Conservation (phyloP, 2,888 invertebrate species). For the Rhamnusium bicolor region DNA sequence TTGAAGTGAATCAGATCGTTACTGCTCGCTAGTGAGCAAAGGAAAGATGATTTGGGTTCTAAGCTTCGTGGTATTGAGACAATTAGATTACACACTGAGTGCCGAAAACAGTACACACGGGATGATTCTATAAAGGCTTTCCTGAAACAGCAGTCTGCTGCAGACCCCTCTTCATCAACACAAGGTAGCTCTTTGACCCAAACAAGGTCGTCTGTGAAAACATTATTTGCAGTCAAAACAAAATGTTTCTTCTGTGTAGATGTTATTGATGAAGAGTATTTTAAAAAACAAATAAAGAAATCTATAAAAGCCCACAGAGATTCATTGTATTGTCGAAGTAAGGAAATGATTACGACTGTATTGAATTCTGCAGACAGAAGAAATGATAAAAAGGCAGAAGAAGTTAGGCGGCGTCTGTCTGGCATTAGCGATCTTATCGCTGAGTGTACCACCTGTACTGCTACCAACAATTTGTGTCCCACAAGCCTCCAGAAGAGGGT, state of each 20-base stretch:
- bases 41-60: slow-evolving; percentile 1
- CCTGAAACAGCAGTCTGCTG: neutral
- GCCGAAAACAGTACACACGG: neutral
- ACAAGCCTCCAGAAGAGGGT: slow-evolving; percentile 5
- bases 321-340: slow-evolving; percentile 9
- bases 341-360: neutral
- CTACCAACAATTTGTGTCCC: slow-evolving; percentile 9
- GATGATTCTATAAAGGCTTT: neutral
- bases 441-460: neutral
- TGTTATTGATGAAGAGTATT: slow-evolving; percentile 14
- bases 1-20: slow-evolving; percentile 1
- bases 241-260: slow-evolving; percentile 20
- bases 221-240: slow-evolving; percentile 5
- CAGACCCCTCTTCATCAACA: neutral
- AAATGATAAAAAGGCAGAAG: neutral
- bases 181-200: neutral
- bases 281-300: slow-evolving; percentile 6
- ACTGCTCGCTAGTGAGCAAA: slow-evolving; percentile 1
- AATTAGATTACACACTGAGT: slow-evolving; percentile 2
- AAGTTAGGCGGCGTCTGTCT: neutral
- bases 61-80: slow-evolving; percentile 15
- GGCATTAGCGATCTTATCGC: neutral
- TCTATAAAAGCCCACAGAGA: slow-evolving; percentile 7
- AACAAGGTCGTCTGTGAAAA: neutral
- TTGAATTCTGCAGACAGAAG: neutral